phyloP scores from a whole-genome alignment of 2,888 invertebrate species.

The Shargacucullia verbasci region DNA sequence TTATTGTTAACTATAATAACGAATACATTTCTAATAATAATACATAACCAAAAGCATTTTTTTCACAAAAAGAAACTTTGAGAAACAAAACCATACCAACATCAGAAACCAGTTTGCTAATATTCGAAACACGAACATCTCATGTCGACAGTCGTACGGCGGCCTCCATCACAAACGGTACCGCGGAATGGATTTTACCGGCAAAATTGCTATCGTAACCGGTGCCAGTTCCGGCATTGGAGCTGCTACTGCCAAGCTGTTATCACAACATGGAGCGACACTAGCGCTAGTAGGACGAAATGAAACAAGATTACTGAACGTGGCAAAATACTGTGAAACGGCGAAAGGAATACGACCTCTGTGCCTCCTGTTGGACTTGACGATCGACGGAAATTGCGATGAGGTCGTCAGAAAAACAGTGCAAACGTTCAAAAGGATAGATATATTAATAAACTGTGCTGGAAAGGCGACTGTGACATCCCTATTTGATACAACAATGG shows the following conservation, averaged over 20 bases:
- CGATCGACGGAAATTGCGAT: conserved; percentile 68
- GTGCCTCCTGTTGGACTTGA: conserved; percentile 69
- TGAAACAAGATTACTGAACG: conserved; percentile 65
- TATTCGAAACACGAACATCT: conserved; percentile 27
- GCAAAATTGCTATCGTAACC: conserved; percentile 73
- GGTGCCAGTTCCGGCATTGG: conserved; percentile 79
- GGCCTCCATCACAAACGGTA: conserved; percentile 32
- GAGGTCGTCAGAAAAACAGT: conserved; percentile 69
- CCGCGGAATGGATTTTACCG: conserved; percentile 67
- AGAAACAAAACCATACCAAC: conserved; percentile 40
- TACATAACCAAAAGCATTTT: too few relatives aligned
- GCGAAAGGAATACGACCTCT: conserved; percentile 64
- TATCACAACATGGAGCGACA: conserved; percentile 69
- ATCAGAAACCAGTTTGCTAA: conserved; percentile 51
- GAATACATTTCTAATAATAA: too few relatives aligned
- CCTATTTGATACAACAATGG: conserved; percentile 70
- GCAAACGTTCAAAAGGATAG: conserved; percentile 66
- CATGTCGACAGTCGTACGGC: conserved; percentile 37
- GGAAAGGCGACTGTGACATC: conserved; percentile 70
- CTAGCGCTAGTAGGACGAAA: conserved; percentile 72
- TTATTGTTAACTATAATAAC: neutral
- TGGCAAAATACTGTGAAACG: conserved; percentile 64
- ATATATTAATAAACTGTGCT: conserved; percentile 73
- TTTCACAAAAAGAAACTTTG: conserved; percentile 49
- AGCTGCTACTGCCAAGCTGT: conserved; percentile 72